Percentiles rank a stretch among this genome's conserved stretches.
Evolutionary conservation across 2,888 invertebrate genomes (phyloP).

Genomic region (Yponomeuta evonymella): DNA sequence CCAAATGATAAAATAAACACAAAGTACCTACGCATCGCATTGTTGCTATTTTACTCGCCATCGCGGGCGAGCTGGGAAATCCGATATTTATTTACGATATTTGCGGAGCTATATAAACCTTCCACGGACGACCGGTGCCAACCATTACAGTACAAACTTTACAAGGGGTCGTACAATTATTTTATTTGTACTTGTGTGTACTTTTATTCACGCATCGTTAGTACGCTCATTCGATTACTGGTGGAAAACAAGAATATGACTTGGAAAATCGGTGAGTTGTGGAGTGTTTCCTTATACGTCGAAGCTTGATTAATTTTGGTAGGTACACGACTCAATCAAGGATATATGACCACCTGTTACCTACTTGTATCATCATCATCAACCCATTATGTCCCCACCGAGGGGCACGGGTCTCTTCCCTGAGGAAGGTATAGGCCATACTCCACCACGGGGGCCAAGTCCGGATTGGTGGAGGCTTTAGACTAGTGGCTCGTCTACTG

Average conservation of each 20-base stretch:
- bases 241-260: not conserved
- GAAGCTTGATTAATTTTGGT: no score
- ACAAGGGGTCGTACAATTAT: not conserved
- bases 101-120: not conserved
- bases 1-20: not conserved
- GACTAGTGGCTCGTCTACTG: no score
- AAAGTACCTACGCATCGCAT: not conserved
- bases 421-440: no score
- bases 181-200: not conserved
- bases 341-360: no score
- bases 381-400: no score
- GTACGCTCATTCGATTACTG: not conserved
- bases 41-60: not conserved
- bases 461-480: no score
- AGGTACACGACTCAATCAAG: no score
- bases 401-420: no score
- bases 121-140: not conserved
- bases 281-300: no score
- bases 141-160: not conserved
- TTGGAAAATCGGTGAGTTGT: not conserved
- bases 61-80: not conserved
- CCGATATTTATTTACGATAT: conserved; percentile 1
- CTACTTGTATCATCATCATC: no score
- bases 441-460: no score
- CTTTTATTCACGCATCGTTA: not conserved